A percentile compares a stretch with the other conserved stretches of the same genome.
Conservation (phyloP, 2,888 invertebrate species). For the Lagria hirta region DNA sequence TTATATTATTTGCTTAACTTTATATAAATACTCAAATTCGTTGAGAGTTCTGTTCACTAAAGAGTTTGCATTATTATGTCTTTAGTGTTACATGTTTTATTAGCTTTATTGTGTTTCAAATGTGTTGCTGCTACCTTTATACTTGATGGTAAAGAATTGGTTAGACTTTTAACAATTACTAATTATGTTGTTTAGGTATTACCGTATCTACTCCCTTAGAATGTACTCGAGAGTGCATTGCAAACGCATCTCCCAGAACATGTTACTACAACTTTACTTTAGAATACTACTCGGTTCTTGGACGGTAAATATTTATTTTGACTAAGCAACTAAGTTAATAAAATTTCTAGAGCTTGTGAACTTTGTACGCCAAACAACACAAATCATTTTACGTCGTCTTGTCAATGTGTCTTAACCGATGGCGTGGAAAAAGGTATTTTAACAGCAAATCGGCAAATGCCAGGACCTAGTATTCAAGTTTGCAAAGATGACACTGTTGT, state of each 20-base stretch:
- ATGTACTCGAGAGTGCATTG: constrained; percentile 83
- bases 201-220: constrained; percentile 86
- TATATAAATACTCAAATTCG: no score
- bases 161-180: no score
- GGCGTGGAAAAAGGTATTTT: constrained; percentile 87
- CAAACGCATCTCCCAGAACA: constrained; percentile 81
- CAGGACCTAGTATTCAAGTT: constrained; percentile 91
- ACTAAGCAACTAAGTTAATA: not conserved
- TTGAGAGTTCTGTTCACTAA: no score
- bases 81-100: no score
- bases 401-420: constrained; percentile 89
- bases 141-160: no score
- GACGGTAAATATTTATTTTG: constrained; percentile 73
- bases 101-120: no score
- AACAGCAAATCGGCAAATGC: constrained; percentile 89
- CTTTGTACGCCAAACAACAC: constrained; percentile 90
- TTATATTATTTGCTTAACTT: no score
- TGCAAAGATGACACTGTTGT: constrained; percentile 91
- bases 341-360: constrained; percentile 78
- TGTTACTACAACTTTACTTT: constrained; percentile 90
- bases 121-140: no score
- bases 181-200: no score
- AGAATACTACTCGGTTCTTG: constrained; percentile 84
- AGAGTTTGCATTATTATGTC: no score
- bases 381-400: constrained; percentile 83